These are phyloP conservation scores for Sporophila hypoxantha DNA, from an alignment of 2,113 vertebrate species.

Conservation along the genomic window DNA sequence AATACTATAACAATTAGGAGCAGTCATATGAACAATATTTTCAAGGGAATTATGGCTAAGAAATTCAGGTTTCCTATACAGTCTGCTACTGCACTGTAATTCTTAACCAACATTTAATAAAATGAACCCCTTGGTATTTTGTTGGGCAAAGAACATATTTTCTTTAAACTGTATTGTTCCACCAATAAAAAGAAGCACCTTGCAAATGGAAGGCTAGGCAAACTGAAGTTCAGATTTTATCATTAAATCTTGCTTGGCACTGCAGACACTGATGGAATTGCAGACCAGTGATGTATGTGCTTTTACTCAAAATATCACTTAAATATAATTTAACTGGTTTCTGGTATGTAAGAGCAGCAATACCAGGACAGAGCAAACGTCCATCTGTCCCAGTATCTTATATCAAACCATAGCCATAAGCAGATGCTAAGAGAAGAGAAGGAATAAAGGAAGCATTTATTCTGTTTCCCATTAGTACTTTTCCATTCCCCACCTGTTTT, in stretches of 20 bases:
- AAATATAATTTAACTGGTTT: neutral
- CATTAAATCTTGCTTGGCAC: neutral
- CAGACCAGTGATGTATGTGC: neutral
- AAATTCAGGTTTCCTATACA: neutral
- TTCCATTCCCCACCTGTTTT: neutral
- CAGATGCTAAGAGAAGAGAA: slow-evolving; percentile 6
- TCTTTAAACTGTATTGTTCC: neutral
- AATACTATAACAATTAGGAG: neutral
- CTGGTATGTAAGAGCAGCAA: neutral
- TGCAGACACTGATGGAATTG: neutral
- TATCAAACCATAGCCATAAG: neutral
- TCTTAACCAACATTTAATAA: neutral
- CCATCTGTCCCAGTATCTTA: slow-evolving; percentile 40
- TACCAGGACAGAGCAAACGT: neutral
- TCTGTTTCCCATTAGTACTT: neutral
- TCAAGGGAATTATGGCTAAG: neutral
- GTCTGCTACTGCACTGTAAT: neutral
- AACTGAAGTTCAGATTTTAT: neutral
- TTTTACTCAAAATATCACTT: neutral
- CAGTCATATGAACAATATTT: neutral
- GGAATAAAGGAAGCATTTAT: slow-evolving; percentile 26
- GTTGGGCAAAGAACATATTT: neutral
- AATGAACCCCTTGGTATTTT: neutral
- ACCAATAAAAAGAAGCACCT: neutral
- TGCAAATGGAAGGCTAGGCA: neutral